Conservation (phyloP, 2,888 invertebrate genomes). For the Himalopsyche anomala region DNA sequence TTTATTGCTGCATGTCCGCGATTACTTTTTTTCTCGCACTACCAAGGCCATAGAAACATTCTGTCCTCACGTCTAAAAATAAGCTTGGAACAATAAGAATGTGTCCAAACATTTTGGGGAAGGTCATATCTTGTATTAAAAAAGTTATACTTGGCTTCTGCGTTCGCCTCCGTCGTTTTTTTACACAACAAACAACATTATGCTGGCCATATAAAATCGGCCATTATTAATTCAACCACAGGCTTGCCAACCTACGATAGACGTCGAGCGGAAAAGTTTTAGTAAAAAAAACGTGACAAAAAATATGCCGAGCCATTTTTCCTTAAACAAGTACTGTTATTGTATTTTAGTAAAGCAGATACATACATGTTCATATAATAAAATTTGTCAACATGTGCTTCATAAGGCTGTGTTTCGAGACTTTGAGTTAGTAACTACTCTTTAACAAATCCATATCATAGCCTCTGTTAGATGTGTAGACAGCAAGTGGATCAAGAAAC, state of each 20-base stretch:
- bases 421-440: too few relatives aligned
- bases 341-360: not conserved
- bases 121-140: not conserved
- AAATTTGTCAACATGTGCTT: not conserved
- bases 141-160: not conserved
- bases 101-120: not conserved
- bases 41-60: too few relatives aligned
- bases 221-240: not conserved
- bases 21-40: too few relatives aligned
- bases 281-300: not conserved
- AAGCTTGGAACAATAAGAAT: not conserved
- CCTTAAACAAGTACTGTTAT: not conserved
- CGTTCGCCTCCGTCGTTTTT: not conserved
- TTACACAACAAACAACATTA: not conserved
- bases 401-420: not conserved
- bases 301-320: not conserved
- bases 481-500: too few relatives aligned
- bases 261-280: not conserved
- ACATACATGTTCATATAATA: not conserved
- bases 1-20: too few relatives aligned
- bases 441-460: too few relatives aligned
- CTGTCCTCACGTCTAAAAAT: too few relatives aligned
- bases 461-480: too few relatives aligned
- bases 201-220: constrained; percentile 7
- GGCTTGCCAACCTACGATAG: not conserved